These are phyloP conservation scores for Monopis laevigella DNA, from an alignment of 2,888 invertebrate genomes.

Conservation along the genomic window DNA sequence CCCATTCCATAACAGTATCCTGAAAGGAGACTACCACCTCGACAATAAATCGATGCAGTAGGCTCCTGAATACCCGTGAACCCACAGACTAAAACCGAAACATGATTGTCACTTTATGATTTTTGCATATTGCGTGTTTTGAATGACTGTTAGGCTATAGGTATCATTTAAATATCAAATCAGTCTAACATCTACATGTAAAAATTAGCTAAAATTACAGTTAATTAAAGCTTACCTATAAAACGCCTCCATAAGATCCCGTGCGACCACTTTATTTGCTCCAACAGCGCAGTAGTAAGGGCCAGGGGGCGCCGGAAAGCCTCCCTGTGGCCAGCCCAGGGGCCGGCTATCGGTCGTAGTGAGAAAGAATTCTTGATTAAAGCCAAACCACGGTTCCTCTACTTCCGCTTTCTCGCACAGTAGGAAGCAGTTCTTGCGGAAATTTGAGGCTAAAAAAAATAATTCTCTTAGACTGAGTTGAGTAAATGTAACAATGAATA, in stretches of 20 bases:
- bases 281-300: constrained; percentile 90
- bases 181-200: too few relatives aligned
- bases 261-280: constrained; percentile 77
- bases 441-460: constrained; percentile 34
- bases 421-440: constrained; percentile 49
- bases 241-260: constrained; percentile 86
- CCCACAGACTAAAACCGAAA: too few relatives aligned
- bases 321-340: constrained; percentile 78
- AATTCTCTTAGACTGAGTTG: background rate
- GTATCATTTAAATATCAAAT: too few relatives aligned
- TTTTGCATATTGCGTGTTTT: too few relatives aligned
- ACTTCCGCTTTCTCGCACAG: constrained; percentile 65
- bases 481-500: background rate
- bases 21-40: too few relatives aligned
- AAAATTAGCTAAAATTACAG: background rate
- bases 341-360: constrained; percentile 64
- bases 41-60: too few relatives aligned
- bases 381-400: constrained; percentile 77
- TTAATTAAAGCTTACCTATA: constrained; percentile 33
- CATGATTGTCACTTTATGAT: too few relatives aligned
- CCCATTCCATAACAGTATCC: too few relatives aligned
- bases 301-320: constrained; percentile 75
- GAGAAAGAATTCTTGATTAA: constrained; percentile 71
- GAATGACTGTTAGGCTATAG: too few relatives aligned
- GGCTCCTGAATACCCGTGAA: too few relatives aligned